Base-by-base conservation (phyloP, 2,113 vertebrate species). In the Gallinago undulata region DNA sequence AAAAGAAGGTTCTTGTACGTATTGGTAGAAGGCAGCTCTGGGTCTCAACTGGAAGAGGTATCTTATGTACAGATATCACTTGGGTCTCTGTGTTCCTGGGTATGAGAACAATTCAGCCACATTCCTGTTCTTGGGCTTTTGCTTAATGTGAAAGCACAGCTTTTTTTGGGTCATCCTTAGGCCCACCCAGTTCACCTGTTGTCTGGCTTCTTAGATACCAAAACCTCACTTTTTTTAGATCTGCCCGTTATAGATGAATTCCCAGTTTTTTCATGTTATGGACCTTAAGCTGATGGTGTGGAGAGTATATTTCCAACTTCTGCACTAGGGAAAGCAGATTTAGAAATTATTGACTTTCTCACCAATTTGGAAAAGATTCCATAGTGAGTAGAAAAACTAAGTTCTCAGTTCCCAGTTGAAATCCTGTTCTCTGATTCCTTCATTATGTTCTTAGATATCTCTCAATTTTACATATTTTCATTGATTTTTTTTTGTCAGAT, bases 81-180 rank as follows among this genome's bases (percentile, higher is more conserved):
- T 10, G 19, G 33, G 1, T 72, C 76, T 95, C 35, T 82, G 7
- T 87, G 7, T 73, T 83, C 22, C 30, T 60, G 9, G 9, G 33
- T 7, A 50, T 87, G 45, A 84, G n/a, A 80, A 80, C 3, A 81
- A 73, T 68, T 72, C 56, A 72, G 31, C 11, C 5, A 47, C 6
- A 11, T 66, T 81, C 25, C 10, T 72, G 5, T 5, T 50, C n/a
- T 73, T 45, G 24, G 18, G 11, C 7, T 89, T 73, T 69, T 60
- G 28, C 10, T 43, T 64, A 89, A 48, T 0, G 4, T 28, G 35
- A 73, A 89, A 15, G 9, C 11, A 55, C 0, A 0, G 4, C 6
- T 80, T 93, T 87, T 73, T 60, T 17, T 77, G 39, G 6, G 9
- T 68, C 11, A 28, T 56, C 25, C 41, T 84, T 91, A 69, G 23